A percentile compares a stretch with the other conserved stretches of the same genome.
Evolutionary conservation across 2,888 invertebrate species (phyloP).

Genomic region (Agrilus biguttatus): DNA sequence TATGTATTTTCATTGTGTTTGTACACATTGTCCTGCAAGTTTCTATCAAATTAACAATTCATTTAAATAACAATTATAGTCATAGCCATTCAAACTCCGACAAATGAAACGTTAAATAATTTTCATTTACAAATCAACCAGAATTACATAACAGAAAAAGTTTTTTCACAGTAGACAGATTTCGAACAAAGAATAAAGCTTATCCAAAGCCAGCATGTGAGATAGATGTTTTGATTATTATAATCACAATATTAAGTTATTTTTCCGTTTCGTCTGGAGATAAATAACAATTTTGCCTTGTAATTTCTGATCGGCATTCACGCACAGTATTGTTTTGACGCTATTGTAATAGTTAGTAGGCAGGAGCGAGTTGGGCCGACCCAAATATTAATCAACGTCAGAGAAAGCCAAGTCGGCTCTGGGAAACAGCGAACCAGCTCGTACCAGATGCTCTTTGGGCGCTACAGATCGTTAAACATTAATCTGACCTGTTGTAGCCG

Average conservation of each 20-base stretch:
- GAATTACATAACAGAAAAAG: too few relatives aligned
- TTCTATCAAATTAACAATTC: too few relatives aligned
- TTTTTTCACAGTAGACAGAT: too few relatives aligned
- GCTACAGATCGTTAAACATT: conserved; percentile 3
- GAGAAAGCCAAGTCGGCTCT: conserved; percentile 20
- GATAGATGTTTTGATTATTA: neutral
- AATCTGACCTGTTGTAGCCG: conserved; percentile 15
- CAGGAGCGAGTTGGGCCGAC: conserved; percentile 25
- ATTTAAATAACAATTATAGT: too few relatives aligned
- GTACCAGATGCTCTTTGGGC: conserved; percentile 2
- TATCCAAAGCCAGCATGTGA: too few relatives aligned
- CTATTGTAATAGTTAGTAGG: conserved; percentile 25
- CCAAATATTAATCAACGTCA: conserved; percentile 32
- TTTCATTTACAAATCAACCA: too few relatives aligned
- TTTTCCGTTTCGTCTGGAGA: conserved; percentile 2
- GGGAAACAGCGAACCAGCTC: conserved; percentile 17
- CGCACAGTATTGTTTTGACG: conserved; percentile 25
- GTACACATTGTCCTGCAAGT: too few relatives aligned
- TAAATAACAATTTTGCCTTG: conserved; percentile 14
- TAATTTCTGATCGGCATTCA: conserved; percentile 17
- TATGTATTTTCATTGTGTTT: too few relatives aligned
- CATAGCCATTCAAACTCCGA: too few relatives aligned
- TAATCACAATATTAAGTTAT: conserved; percentile 4
- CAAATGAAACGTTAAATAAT: too few relatives aligned
- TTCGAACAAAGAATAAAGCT: too few relatives aligned